Percentiles rank a stretch among this genome's conserved stretches.
phyloP scores from a whole-genome alignment of 2,797 vertebrate genomes.

The Halcyon chelicuti region DNA sequence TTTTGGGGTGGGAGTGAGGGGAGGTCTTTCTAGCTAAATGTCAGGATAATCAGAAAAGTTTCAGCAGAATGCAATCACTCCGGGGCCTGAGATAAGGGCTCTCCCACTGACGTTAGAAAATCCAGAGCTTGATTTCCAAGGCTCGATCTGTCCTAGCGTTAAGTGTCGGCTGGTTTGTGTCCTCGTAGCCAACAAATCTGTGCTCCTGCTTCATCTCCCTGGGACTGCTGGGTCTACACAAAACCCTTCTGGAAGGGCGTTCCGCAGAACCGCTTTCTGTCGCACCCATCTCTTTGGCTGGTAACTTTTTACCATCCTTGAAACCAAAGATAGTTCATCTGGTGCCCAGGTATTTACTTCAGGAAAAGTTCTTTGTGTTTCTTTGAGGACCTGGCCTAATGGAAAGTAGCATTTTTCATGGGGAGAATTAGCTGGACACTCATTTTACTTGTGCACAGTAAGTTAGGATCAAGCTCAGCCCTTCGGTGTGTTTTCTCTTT shows the following conservation, averaged over 20 bases:
- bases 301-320: neutral
- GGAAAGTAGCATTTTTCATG: neutral
- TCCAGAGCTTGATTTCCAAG: neutral
- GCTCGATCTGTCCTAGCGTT: neutral
- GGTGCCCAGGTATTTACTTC: slow-evolving; percentile 10
- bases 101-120: neutral
- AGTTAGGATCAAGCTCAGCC: neutral
- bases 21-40: slow-evolving; percentile 13
- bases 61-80: slow-evolving; percentile 30
- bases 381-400: neutral
- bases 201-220: neutral
- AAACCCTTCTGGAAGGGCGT: neutral
- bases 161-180: neutral
- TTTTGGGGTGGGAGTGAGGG: neutral
- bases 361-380: neutral
- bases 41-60: slow-evolving; percentile 43
- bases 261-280: neutral
- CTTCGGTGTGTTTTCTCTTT: neutral
- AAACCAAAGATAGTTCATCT: slow-evolving; percentile 63
- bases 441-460: neutral
- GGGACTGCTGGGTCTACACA: neutral
- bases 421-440: neutral
- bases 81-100: neutral
- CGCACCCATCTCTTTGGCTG: neutral
- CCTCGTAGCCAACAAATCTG: neutral